Evolutionary conservation across 2,888 invertebrate species (phyloP), one percentile per base, ranked within the genome.

Genomic region (Erebia epiphron): DNA sequence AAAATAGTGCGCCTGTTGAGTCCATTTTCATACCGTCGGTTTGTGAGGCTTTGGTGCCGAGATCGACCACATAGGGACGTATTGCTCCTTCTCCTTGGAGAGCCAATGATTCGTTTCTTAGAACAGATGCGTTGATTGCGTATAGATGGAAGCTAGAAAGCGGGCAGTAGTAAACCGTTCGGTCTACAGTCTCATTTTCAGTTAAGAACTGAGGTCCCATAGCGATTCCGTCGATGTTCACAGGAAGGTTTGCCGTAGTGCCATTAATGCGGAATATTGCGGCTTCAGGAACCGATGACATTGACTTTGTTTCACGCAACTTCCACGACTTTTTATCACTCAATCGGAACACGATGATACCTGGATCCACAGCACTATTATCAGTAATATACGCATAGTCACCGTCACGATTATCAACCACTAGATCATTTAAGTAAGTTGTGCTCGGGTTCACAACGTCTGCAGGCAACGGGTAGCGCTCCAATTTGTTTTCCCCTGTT

Each of bases 11-110:
- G 2, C 96, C 96, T 18, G 90, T 88, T 16, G 95, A 94, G 77
- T 96, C 96, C 96, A 96, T 96, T 73, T 95, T 94, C 96, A 97
- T 96, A 0, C 96, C 96, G 79, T 96, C 96, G 0, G 95, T 95
- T 83, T 96, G 96, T 0, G 96, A 96, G 0, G 92, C 84, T 81
- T 96, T 96, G 0, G 86, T 79, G 0, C 96, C 96, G 56, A 95
- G 84, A 74, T 95, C 95, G 9, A 86, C 91, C 0, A 96, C 94
- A 73, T 93, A 87, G 0, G 90, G 86, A n/a, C 89, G 86, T 8
- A 92, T 75, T 10, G 87, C 87, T 61, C 86, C 86, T 5, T 87
- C 84, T 10, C 84, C 85, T 69, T 79, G 82, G 68, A 84, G 77
- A 0, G 87, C 86, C 41, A 94, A 81, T 5, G 92, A 87, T 71